These are phyloP conservation scores for Chrysocyon brachyurus DNA, from an alignment of 2,797 vertebrate species.

Conservation along the genomic window DNA sequence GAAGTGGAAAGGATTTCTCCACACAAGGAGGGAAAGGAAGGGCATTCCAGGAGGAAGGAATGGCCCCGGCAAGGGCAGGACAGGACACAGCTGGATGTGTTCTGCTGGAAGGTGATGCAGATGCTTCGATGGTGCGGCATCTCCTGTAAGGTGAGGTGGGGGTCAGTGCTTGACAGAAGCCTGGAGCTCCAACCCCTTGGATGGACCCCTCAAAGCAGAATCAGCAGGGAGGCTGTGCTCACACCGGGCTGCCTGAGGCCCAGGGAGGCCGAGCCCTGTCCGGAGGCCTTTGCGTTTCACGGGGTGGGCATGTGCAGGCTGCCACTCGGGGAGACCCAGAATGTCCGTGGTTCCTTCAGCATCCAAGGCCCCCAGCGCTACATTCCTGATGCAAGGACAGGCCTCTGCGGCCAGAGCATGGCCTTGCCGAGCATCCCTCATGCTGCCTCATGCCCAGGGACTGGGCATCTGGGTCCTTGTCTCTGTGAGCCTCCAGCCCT, in stretches of 20 bases:
- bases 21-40: background rate
- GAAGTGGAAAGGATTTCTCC: background rate
- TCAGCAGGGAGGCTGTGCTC: background rate
- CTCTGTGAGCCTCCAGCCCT: background rate
- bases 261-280: background rate
- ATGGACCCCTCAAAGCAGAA: background rate
- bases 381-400: background rate
- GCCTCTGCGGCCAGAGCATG: background rate
- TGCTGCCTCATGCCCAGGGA: background rate
- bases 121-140: background rate
- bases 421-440: accelerated
- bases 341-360: background rate
- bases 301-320: background rate
- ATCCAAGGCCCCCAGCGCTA: background rate
- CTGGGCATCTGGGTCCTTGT: background rate
- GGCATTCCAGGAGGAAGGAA: background rate
- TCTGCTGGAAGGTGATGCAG: background rate
- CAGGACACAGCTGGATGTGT: background rate
- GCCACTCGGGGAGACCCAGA: background rate
- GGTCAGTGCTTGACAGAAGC: background rate
- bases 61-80: background rate
- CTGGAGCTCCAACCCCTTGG: background rate
- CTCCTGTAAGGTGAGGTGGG: background rate
- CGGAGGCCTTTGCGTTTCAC: background rate
- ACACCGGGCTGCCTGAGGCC: background rate